Evolutionary conservation across 2,113 vertebrate species (phyloP), one percentile per base, ranked within the genome.

Genomic region (Alosa alosa): DNA sequence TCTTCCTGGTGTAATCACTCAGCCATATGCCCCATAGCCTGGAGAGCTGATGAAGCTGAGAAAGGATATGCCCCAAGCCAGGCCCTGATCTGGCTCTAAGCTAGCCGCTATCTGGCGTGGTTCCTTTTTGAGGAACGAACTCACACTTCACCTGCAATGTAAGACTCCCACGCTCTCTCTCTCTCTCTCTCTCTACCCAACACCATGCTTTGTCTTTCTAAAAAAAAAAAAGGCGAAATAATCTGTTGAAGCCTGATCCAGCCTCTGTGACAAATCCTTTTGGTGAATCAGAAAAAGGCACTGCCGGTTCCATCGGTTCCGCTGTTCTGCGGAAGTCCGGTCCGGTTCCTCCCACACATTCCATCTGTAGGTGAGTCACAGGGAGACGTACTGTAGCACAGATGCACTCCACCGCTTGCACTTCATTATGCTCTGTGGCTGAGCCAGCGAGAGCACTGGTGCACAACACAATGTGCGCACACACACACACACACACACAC

Each of bases 301-400:
- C 86, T 36, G 49, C 55, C 36, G 82, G 83, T 88, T 88, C 85
- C 84, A 41, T 55, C 31, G 82, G 86, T 88, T 88, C 86, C 84
- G 85, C 44, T 86, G 89, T 88, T 86, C 41, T 85, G 82, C 85
- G 85, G 86, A 91, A 85, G 88, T 90, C 90, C 89, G 90, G 88
- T 78, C 91, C 85, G 89, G 86, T 83, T 88, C 90, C 91, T 92
- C 90, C 91, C 91, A 93, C 91, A 89, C 90, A 46, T 84, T 84
- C 91, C 90, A 90, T 94, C 91, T 94, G 93, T 91, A 92, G 87
- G 90, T 92, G 90, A 86, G 92, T 91, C 82, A 85, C 78, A 72
- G 72, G 64, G 9, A 72, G 64, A 36, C 72, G 31, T 64, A 64
- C 60, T 64, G 60, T 39, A 78, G 31, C 72, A 41, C 72, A 78